These are phyloP conservation scores for Drosophila robusta DNA, from an alignment of 2,888 invertebrate genomes.

Conservation along the genomic window DNA sequence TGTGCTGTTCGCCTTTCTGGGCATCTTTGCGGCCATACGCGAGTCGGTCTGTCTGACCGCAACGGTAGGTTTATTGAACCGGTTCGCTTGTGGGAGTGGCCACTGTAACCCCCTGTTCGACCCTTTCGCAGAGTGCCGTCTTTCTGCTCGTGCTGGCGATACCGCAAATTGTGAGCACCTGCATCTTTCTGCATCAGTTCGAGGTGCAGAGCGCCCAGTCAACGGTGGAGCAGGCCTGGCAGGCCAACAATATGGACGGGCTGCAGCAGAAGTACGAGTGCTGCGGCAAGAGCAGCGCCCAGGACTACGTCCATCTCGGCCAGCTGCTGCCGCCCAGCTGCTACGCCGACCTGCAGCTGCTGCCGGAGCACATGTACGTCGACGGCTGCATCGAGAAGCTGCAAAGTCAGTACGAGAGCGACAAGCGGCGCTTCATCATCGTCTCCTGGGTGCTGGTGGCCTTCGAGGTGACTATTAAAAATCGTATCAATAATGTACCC, in stretches of 20 bases:
- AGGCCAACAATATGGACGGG: conserved; percentile 80
- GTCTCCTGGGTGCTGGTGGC: conserved; percentile 89
- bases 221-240: conserved; percentile 86
- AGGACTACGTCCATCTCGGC: conserved; percentile 76
- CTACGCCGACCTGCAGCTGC: conserved; percentile 62
- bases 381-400: conserved; percentile 77
- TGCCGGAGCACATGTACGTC: conserved; percentile 57
- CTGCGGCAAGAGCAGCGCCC: conserved; percentile 82
- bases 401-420: conserved; percentile 69
- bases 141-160: conserved; percentile 90
- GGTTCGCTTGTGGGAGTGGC: neutral
- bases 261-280: conserved; percentile 79
- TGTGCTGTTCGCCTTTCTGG: conserved; percentile 87
- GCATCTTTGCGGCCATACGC: conserved; percentile 94
- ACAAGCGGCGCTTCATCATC: conserved; percentile 87
- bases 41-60: conserved; percentile 95
- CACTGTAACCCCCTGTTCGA: conserved; percentile 13
- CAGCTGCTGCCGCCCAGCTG: conserved; percentile 77
- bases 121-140: conserved; percentile 88
- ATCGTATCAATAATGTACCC: neutral
- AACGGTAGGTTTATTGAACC: conserved; percentile 87
- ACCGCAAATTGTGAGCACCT: conserved; percentile 89
- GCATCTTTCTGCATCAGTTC: conserved; percentile 88
- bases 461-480: conserved; percentile 88
- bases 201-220: conserved; percentile 86